phyloP scores from a whole-genome alignment of 2,888 invertebrate genomes.

The Parascotia fuliginaria region DNA sequence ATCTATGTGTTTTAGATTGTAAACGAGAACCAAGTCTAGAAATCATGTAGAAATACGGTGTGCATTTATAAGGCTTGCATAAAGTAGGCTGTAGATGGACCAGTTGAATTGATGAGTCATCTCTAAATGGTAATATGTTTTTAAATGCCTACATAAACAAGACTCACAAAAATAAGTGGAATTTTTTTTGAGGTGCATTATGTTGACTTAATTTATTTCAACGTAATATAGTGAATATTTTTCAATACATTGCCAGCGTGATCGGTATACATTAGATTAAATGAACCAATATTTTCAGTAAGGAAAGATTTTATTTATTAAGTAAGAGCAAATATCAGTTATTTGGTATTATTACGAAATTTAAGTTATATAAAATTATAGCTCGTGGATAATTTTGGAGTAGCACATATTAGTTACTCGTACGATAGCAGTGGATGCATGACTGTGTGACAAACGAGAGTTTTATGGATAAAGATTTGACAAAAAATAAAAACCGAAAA shows the following conservation, averaged over 20 bases:
- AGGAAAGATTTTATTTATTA: too few species aligned
- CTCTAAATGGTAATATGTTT: conserved; percentile 15
- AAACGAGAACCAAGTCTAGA: conserved; percentile 8
- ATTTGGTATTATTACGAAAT: conserved; percentile 11
- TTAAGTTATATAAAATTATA: conserved; percentile 23
- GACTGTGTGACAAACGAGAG: conserved; percentile 47
- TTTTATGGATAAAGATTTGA: conserved; percentile 41
- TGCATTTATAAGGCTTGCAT: too few species aligned
- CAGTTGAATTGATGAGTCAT: too few species aligned
- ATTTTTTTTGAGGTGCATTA: background rate
- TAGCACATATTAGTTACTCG: conserved; percentile 4
- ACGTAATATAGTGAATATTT: too few species aligned
- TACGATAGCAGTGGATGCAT: conserved; percentile 23
- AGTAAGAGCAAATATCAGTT: too few species aligned
- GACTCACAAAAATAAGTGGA: background rate
- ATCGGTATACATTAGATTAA: too few species aligned
- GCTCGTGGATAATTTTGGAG: conserved; percentile 19
- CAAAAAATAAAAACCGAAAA: conserved; percentile 41
- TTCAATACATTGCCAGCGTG: too few species aligned
- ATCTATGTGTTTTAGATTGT: conserved; percentile 26
- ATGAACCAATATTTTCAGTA: too few species aligned
- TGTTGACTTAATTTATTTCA: too few species aligned
- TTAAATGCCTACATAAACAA: too few species aligned
- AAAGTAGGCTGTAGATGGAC: too few species aligned
- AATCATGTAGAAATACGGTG: too few species aligned